These are phyloP conservation scores for Platichthys stellatus DNA, from an alignment of 2,113 vertebrate species.

Conservation along the genomic window DNA sequence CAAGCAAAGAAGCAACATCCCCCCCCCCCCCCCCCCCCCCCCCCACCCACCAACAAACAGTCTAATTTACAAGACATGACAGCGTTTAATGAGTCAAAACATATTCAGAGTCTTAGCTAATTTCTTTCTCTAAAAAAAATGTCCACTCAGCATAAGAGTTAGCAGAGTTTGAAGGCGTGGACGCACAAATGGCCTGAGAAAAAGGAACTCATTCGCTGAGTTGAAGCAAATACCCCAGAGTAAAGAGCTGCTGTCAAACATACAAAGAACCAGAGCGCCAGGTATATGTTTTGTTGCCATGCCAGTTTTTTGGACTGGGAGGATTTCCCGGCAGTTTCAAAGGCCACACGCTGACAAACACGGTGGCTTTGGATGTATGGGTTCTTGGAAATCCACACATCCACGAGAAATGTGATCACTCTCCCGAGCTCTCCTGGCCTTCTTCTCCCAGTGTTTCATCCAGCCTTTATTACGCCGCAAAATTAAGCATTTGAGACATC, in stretches of 20 bases:
- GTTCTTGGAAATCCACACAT: neutral
- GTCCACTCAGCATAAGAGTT: neutral
- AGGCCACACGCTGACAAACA: slow-evolving; percentile 6
- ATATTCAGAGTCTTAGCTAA: neutral
- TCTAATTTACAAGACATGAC: neutral
- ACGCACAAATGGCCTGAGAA: neutral
- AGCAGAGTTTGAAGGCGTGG: neutral
- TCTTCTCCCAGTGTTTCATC: neutral
- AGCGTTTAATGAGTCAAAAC: neutral
- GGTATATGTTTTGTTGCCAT: slow-evolving; percentile 9
- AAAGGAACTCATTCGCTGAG: neutral
- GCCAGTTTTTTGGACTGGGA: slow-evolving; percentile 8
- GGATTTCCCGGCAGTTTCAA: neutral
- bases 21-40: too few species aligned
- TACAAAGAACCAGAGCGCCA: neutral
- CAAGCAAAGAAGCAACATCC: neutral
- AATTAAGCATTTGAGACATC: neutral
- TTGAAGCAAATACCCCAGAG: neutral
- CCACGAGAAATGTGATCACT: neutral
- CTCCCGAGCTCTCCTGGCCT: neutral
- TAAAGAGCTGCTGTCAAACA: neutral
- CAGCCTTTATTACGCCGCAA: neutral
- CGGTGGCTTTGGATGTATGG: slow-evolving; percentile 5
- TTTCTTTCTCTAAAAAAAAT: neutral
- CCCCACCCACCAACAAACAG: too few species aligned